Base-by-base conservation (phyloP, 2,888 invertebrate species). In the Andrena haemorrhoa region DNA sequence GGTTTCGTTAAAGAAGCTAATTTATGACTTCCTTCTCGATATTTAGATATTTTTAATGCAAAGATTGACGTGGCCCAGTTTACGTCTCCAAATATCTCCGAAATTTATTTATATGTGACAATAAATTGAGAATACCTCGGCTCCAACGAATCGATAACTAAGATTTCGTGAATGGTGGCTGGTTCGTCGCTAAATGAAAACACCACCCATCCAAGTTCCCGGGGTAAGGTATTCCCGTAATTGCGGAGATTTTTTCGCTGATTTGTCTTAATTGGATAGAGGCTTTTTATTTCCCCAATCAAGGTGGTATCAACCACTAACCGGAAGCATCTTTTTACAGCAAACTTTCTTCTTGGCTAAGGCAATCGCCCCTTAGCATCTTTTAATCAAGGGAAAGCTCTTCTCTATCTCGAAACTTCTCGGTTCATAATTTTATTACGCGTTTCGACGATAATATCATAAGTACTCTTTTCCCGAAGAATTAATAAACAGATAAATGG, bases 231-330 rank as follows among this genome's bases (percentile, higher is more conserved):
- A 58, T 63, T 73, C 35, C 16, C 26, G 33, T 31, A 66, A 79
- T 80, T 63, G 31, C 53, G 10, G n/a, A 51, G 66, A 73, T 80
- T 58, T 63, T 68, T 49, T 68, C 49, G 81, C 66, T 63, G 68
- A 64, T 80, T 66, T 63, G 49, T 64, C 56, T 56, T 20, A 68
- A 35, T 23, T 49, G 29, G 76, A 49, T 63, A 4, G 1, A n/a
- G 26, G 10, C 51, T 53, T 80, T 80, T 79, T 63, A 80, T 72
- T 80, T 68, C 60, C 16, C 33, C 80, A 68, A 80, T 80, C 80
- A 80, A 72, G 66, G 61, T 53, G 80, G 56, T 72, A 80, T 80
- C 80, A 80, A 68, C 80, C 80, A 61, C 61, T 68, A 80, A 80
- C 56, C 35, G 41, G 23, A 66, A 63, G 72, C 66, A 73, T 80